Base-by-base conservation (phyloP, 2,797 vertebrate genomes). In the Liparis tanakae region DNA sequence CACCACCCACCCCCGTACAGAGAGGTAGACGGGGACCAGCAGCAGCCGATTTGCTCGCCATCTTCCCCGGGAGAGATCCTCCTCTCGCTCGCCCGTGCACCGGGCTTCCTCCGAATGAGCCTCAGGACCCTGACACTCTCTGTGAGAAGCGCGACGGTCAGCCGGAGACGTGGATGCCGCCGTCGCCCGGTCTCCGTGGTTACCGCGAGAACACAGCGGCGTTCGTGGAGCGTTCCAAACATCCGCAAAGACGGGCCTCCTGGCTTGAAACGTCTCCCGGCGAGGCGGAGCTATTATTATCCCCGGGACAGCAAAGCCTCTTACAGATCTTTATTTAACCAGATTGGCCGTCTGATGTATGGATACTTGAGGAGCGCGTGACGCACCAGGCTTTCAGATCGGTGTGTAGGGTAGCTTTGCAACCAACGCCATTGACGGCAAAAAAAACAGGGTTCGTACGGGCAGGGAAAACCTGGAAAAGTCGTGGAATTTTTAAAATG, bases 281-380 rank as follows among this genome's bases (percentile, higher is more conserved):
- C 44, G 84, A 91, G 74, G 69, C 7, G 7, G 60, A 72, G 84
- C 86, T 94, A 93, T 95, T 95, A 94, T 94, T 95, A 94, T 90
- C 90, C 91, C 93, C 90, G 93, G 91, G 89, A 94, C 92, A 93
- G 91, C 91, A 95, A 95, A 95, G 93, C 94, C 89, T 94, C 94
- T 95, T 95, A 94, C 70, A 89, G 89, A 90, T 93, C 93, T 92
- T 93, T 93, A 94, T 94, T 94, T 95, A 94, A 95, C 92, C 84
- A 88, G 93, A 94, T 94, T 89, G 92, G 76, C 88, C 79, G 87
- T 92, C 84, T 92, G 88, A 94, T 93, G 89, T 91, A 91, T 88
- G 84, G 92, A 87, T 80, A 87, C 87, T 91, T 89, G 78, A 91
- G 76, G 84, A 89, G 87, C 78, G 70, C 88, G 81, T 88, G 82